Base-by-base conservation (phyloP, 2,797 vertebrate species). In the Hephaestus fuliginosus region DNA sequence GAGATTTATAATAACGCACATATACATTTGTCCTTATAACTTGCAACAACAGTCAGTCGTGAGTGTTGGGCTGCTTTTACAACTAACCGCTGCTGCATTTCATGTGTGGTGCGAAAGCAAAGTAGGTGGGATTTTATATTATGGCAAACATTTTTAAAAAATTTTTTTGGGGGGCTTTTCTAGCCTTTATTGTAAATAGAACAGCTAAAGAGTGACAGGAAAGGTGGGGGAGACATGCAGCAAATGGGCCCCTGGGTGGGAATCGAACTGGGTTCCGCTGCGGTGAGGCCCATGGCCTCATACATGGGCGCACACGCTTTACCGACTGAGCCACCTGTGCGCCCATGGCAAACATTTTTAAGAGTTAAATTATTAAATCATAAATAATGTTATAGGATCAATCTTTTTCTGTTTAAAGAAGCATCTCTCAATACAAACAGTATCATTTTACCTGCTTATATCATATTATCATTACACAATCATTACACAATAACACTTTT, bases 41-140 rank as follows among this genome's bases (percentile, higher is more conserved):
- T 68, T 43, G 9, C 28, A 71, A 20, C 13, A 64, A 49, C 44
- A 57, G 28, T 68, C 48, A 80, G 25, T 28, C 22, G 7, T 46
- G 30, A 43, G n/a, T 70, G 56, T 58, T 33, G 51, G 18, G 11
- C 7, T n/a, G 41, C 17, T 65, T 43, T 61, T 64, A 25, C 33
- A 33, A n/a, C 20, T 18, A 3, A 49, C 9, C 41, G 17, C 41
- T 30, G 41, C 22, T 46, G 14, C 22, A 0, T 43, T n/a, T 51
- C 33, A 7, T 36, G 17, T 28, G 41, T 28, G 22, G 52, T 15
- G 52, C 25, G 52, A 28, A 55, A 55, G 25, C 6, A 28, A 28
- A 53, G n/a, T 5, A 25, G 52, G 13, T 0, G 9, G 49, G 1
- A 10, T 11, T 11, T 12, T 52, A 18, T 20, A 8, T 8, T 55